These are phyloP conservation scores for Darevskia nairensis DNA, from an alignment of 2,797 vertebrate species.

Conservation along the genomic window DNA sequence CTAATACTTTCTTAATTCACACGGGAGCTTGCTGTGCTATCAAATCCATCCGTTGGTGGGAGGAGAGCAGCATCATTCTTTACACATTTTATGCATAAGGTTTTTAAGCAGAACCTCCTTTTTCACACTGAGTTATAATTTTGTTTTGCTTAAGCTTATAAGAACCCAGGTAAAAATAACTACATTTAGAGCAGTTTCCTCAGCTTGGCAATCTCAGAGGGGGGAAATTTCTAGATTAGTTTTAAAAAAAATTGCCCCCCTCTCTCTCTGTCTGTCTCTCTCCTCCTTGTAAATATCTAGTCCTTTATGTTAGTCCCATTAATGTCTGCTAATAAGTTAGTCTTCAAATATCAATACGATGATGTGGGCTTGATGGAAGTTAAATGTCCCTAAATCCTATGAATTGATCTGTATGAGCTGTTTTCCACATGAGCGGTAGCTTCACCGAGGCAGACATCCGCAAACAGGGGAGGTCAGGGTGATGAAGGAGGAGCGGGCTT, in stretches of 20 bases:
- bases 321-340: constrained; percentile 71
- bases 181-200: constrained; percentile 52
- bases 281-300: constrained; percentile 39
- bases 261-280: neutral
- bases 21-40: constrained; percentile 25
- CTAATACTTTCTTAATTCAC: constrained; percentile 28
- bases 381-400: constrained; percentile 81
- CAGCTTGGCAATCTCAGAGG: constrained; percentile 62
- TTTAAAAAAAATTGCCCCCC: neutral
- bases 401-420: constrained; percentile 81
- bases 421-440: constrained; percentile 81
- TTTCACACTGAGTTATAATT: constrained; percentile 68
- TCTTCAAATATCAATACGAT: constrained; percentile 74
- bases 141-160: constrained; percentile 75
- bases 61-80: constrained; percentile 37
- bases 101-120: constrained; percentile 40
- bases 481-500: constrained; percentile 76
- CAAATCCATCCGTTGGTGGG: constrained; percentile 42
- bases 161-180: constrained; percentile 72
- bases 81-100: constrained; percentile 45
- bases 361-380: constrained; percentile 76
- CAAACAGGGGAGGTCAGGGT: constrained; percentile 78
- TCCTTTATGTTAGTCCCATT: constrained; percentile 68
- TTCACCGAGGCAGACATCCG: constrained; percentile 80
- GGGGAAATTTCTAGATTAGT: constrained; percentile 65